Evolutionary conservation across 2,888 invertebrate species (phyloP).

Genomic region (Tineola bisselliella): DNA sequence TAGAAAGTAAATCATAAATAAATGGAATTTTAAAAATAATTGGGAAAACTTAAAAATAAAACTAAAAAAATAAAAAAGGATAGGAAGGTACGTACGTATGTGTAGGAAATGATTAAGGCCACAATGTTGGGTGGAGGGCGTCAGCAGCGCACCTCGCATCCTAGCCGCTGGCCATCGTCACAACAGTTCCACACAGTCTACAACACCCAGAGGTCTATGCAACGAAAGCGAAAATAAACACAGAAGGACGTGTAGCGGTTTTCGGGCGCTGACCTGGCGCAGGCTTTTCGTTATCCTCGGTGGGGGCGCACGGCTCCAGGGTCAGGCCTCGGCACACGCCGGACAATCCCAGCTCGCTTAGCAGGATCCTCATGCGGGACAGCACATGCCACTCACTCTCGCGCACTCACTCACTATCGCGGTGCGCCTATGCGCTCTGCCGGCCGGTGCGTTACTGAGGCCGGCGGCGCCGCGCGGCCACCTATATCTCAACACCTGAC

Average conservation of each 20-base stretch:
- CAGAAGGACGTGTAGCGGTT: conserved; percentile 47
- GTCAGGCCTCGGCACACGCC: conserved; percentile 65
- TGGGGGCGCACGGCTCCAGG: conserved; percentile 61
- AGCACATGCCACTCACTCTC: conserved; percentile 66
- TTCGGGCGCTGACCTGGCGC: conserved; percentile 68
- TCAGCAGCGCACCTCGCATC: conserved; percentile 68
- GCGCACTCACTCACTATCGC: conserved; percentile 44
- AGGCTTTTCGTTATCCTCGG: conserved; percentile 58
- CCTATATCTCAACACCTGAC: conserved; percentile 66
- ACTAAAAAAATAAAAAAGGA: conserved; percentile 35
- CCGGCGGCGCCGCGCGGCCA: conserved; percentile 64
- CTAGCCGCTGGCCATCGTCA: conserved; percentile 66
- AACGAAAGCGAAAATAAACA: conserved; percentile 68
- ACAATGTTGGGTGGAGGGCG: conserved; percentile 62
- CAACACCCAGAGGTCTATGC: conserved; percentile 63
- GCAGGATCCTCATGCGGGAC: conserved; percentile 66
- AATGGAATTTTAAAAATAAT: conserved; percentile 1
- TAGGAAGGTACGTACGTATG: conserved; percentile 60
- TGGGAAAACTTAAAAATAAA: conserved; percentile 19
- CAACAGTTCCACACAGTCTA: conserved; percentile 60
- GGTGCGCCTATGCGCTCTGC: conserved; percentile 55
- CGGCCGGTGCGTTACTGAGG: conserved; percentile 68
- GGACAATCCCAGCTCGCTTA: conserved; percentile 66
- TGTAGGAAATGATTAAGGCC: conserved; percentile 59
- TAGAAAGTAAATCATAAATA: not conserved